These are phyloP conservation scores for Parasteatoda tepidariorum DNA, from an alignment of 1,140 invertebrate species.

Conservation along the genomic window DNA sequence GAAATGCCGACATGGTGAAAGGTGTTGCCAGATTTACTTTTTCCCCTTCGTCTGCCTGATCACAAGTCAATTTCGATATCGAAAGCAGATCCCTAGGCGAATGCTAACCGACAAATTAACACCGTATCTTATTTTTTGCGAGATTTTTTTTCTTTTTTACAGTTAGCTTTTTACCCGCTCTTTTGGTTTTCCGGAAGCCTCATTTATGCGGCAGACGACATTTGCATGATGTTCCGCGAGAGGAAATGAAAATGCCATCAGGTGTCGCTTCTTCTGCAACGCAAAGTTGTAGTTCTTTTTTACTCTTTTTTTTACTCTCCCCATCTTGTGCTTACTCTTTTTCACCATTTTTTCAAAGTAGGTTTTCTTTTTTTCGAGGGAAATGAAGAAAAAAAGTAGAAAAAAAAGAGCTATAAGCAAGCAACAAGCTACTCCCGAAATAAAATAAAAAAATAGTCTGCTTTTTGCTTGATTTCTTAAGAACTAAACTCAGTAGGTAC, in stretches of 20 bases:
- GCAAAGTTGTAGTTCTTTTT: constrained; percentile 32
- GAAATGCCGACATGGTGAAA: neutral
- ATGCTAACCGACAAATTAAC: constrained; percentile 54
- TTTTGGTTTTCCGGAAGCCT: constrained; percentile 39
- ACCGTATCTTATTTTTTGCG: constrained; percentile 13
- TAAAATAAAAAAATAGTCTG: constrained; percentile 29
- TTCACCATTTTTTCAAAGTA: neutral
- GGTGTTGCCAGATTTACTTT: constrained; percentile 6
- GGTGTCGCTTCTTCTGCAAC: constrained; percentile 51
- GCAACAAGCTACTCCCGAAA: constrained; percentile 51
- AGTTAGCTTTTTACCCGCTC: neutral
- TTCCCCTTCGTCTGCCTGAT: neutral
- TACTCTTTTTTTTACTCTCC: neutral
- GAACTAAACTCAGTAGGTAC: constrained; percentile 47
- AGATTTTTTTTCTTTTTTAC: neutral
- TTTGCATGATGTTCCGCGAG: constrained; percentile 55
- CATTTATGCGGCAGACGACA: constrained; percentile 54
- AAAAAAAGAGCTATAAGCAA: constrained; percentile 26
- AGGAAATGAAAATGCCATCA: constrained; percentile 58
- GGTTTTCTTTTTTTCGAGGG: constrained; percentile 10
- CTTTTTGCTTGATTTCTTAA: constrained; percentile 56
- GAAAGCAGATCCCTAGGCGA: constrained; percentile 22
- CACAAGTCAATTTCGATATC: constrained; percentile 54
- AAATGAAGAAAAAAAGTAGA: constrained; percentile 26
- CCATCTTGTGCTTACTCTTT: constrained; percentile 4